Evolutionary conservation across 2,888 invertebrate genomes (phyloP), one percentile per base, ranked within the genome.

Genomic region (Caenorhabditis sp.): DNA sequence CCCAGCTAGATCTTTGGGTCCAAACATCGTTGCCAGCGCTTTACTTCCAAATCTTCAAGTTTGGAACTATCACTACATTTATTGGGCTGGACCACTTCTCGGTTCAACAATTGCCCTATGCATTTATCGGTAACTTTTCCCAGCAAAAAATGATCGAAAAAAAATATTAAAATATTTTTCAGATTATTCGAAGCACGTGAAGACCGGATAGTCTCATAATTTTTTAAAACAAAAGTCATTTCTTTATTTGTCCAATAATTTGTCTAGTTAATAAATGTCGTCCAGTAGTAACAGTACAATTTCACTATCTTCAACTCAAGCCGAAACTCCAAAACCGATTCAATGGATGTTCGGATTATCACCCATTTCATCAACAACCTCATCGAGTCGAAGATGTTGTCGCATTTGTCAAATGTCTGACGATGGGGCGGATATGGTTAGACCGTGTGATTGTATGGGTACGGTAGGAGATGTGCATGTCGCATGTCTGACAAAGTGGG

Each of bases 1-100:
- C 70, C 89, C 89, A 4, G 89, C 89, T 12, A 80, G 89, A 53
- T 88, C 88, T 54, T 85, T 89, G 43, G 89, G 89, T 0, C 89
- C 89, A 20, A 88, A 88, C 25, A 83, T 89, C 27, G 78, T 78
- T 25, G 78, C 74, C 14, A 57, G 71, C 4, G 79, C 82, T 17
- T 80, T 82, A 36, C 52, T 53, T 12, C 7, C 43, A 1, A 38
- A 59, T 60, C 26, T 21, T 52, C 58, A 1, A 56, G 71, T 77
- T 61, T 84, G 84, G 84, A 67, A 63, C 14, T 64, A 70, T 56
- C 88, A 88, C 68, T 88, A 87, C 65, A 84, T 88, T 17, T 88
- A 88, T 78, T 88, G 88, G 88, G 81, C 86, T 1, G 88, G 88
- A 5, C 88, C 88, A 4, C 52, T 80, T 14, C 63, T 82, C 4